These are phyloP conservation scores for Cryptus viduatorius DNA, from an alignment of 2,888 invertebrate species.

Conservation along the genomic window DNA sequence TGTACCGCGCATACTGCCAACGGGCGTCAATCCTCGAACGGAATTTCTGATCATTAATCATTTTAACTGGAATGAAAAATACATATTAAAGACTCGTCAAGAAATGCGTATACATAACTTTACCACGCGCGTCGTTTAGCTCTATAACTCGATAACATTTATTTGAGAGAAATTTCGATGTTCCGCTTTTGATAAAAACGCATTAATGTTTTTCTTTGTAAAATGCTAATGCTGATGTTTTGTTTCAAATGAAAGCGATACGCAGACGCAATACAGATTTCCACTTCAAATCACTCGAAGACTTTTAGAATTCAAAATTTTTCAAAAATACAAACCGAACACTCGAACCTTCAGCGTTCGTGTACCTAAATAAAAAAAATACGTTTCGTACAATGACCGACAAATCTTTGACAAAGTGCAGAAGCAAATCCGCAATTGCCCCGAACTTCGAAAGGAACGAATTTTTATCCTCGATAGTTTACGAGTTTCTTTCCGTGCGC, in stretches of 20 bases:
- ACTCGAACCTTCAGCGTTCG: constrained; percentile 16
- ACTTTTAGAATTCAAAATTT: too few relatives aligned
- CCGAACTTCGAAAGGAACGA: constrained; percentile 18
- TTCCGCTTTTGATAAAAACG: too few relatives aligned
- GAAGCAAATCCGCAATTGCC: constrained; percentile 21
- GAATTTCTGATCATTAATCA: constrained; percentile 52
- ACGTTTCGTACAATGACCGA: constrained; percentile 30
- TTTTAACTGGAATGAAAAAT: constrained; percentile 29
- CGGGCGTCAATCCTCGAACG: background rate
- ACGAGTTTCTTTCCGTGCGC: constrained; percentile 10
- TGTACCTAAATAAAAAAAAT: constrained; percentile 25
- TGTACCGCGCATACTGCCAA: background rate
- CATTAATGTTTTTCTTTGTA: too few relatives aligned
- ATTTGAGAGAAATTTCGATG: too few relatives aligned
- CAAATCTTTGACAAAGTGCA: constrained; percentile 35
- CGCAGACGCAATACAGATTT: too few relatives aligned
- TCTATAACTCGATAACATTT: too few relatives aligned
- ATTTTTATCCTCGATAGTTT: constrained; percentile 41
- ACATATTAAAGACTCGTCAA: constrained; percentile 4
- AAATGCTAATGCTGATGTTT: too few relatives aligned
- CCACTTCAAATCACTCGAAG: too few relatives aligned
- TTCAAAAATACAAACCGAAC: background rate
- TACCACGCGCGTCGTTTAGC: background rate
- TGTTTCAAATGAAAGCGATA: too few relatives aligned
- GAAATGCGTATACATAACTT: background rate